Conservation (phyloP, 2,888 invertebrate species). For the Nesidiocoris tenuis region DNA sequence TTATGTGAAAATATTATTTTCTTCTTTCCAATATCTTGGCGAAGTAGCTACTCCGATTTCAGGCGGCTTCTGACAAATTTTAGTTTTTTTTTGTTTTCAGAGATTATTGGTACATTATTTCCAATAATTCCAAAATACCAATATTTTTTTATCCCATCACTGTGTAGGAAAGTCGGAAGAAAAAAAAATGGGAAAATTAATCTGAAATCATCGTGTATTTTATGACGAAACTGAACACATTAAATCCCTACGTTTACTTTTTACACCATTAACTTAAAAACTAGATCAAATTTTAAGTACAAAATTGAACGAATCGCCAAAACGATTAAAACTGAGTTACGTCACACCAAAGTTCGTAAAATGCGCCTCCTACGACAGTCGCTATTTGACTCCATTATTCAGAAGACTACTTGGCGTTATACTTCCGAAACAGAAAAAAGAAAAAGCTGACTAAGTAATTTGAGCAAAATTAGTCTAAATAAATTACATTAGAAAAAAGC, state of each 20-base stretch:
- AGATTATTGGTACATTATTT: too few relatives aligned
- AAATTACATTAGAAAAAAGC: conserved; percentile 5
- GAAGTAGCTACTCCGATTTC: too few relatives aligned
- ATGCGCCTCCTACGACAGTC: not conserved
- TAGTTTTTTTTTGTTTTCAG: too few relatives aligned
- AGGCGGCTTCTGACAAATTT: too few relatives aligned
- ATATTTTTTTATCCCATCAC: too few relatives aligned
- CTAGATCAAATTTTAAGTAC: conserved; percentile 21
- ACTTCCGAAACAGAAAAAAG: not conserved
- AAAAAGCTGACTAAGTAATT: conserved; percentile 31
- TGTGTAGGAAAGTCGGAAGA: too few relatives aligned
- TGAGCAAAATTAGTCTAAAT: conserved; percentile 35
- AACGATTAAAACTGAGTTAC: conserved; percentile 3
- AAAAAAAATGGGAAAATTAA: not conserved
- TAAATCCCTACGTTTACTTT: conserved; percentile 18
- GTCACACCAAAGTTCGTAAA: conserved; percentile 10
- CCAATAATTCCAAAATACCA: too few relatives aligned
- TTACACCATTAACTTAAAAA: conserved; percentile 23
- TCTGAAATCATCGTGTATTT: not conserved
- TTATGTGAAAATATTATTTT: too few relatives aligned
- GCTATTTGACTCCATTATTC: not conserved
- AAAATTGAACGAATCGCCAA: conserved; percentile 20
- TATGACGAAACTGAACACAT: conserved; percentile 20
- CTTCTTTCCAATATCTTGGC: too few relatives aligned
- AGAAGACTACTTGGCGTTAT: not conserved